Conservation (phyloP, 2,113 vertebrate species). For the Poeciliopsis turrubarensis region DNA sequence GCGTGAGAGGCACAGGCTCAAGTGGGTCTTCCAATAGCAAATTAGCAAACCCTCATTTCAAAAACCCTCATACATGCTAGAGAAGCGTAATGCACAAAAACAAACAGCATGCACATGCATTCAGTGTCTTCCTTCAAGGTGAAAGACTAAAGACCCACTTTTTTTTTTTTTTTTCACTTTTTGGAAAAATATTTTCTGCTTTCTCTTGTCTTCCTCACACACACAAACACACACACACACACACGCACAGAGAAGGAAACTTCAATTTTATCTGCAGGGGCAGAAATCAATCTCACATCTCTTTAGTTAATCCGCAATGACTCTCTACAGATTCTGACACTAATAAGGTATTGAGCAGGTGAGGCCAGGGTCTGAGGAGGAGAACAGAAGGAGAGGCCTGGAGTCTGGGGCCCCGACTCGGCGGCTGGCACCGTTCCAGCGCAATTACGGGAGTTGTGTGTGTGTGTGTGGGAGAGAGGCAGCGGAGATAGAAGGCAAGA, state of each 20-base stretch:
- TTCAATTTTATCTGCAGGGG: slow-evolving; percentile 85
- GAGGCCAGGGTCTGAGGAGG: slow-evolving; percentile 80
- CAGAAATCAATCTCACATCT: slow-evolving; percentile 99
- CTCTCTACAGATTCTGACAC: slow-evolving; percentile 95
- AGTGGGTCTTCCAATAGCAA: slow-evolving; percentile 85
- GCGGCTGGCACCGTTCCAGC: slow-evolving; percentile 90
- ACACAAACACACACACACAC: not conserved
- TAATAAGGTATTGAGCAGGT: slow-evolving; percentile 99
- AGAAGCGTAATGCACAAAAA: slow-evolving; percentile 55
- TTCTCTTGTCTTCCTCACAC: slow-evolving; percentile 16
- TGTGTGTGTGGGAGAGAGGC: slow-evolving; percentile 87
- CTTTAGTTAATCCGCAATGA: slow-evolving; percentile 95
- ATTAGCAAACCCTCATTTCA: slow-evolving; percentile 83
- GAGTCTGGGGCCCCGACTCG: slow-evolving; percentile 82
- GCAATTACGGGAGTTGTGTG: slow-evolving; percentile 94
- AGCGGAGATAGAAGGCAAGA: slow-evolving; percentile 76
- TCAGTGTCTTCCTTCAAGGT: slow-evolving; percentile 22
- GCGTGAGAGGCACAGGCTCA: slow-evolving; percentile 78
- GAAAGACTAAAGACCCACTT: slow-evolving; percentile 1
- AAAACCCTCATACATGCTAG: slow-evolving; percentile 65
- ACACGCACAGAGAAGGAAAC: slow-evolving; percentile 56
- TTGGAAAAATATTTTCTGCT: slow-evolving; percentile 22
- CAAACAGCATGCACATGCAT: slow-evolving; percentile 48
- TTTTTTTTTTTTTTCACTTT: not conserved
- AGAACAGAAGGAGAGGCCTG: slow-evolving; percentile 82